Evolutionary conservation across 1,140 invertebrate species (phyloP), one percentile per base, ranked within the genome.

Genomic region (Drosophila lacteicornis): DNA sequence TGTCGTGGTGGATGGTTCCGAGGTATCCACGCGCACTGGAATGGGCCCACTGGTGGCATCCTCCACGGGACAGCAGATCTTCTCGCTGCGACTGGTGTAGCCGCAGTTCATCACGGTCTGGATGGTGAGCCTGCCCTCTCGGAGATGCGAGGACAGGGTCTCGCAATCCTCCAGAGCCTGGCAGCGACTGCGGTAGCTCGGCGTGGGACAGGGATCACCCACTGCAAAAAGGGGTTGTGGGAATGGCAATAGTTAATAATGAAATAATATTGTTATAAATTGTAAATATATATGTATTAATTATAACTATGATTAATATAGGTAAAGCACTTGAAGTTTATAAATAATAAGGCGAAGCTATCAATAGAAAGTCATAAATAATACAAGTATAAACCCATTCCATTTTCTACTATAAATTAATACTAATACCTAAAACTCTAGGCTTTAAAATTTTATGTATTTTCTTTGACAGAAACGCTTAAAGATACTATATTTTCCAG

Each of bases 11-110:
- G 45, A 17, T 3, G 53, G 0, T 2, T 19, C 17, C n/a, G n/a
- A 1, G 11, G 33, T 5, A 4, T 59, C 67, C 1, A 50, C 11
- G 8, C 73, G 76, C 15, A 50, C 13, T 6, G n/a, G 4, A 11
- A 0, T 36, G 33, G 9, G 3, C 9, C 3, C 9, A 3, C 46
- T 51, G 9, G 2, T 3, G 19, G 36, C 57, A 36, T 62, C 51
- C 22, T 79, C 67, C 7, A 84, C 27, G 17, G 88, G 88, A 47
- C 88, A 91, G 19, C 88, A 91, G 42, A 91, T 78, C 50, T 84
- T 88, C 63, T 91, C 88, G 4, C 70, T 77, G 15, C 5, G 49
- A 5, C 19, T 57, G 1, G 84, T 82, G 9, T 17, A 91, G 9
- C 88, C 88, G 17, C 88, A 91, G 36, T 62, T 65, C n/a, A 70